phyloP scores from a whole-genome alignment of 2,113 vertebrate genomes.

The Stictonetta naevosa region DNA sequence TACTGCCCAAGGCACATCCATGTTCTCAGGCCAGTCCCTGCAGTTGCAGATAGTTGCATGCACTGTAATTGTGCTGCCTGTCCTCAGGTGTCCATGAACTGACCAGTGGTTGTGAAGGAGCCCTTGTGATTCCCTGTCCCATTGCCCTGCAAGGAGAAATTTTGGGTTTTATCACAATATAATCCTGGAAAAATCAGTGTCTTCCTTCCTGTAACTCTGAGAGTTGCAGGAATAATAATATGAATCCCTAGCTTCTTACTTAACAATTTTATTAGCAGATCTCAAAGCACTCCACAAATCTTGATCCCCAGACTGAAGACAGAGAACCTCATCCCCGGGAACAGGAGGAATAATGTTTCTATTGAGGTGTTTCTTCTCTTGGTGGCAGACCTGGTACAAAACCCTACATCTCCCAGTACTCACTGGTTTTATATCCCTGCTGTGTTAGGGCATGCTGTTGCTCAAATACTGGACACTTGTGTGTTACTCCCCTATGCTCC shows the following conservation, averaged over 20 bases:
- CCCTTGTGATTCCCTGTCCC: neutral
- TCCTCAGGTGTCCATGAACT: neutral
- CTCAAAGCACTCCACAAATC: neutral
- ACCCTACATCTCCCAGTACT: neutral
- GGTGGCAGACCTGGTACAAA: neutral
- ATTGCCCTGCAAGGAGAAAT: fast-evolving
- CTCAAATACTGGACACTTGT: neutral
- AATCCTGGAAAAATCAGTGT: fast-evolving
- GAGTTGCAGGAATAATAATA: neutral
- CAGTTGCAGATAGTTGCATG: neutral
- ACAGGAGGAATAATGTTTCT: neutral
- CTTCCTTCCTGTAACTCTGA: neutral
- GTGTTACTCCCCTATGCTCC: fast-evolving
- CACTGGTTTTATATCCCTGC: neutral
- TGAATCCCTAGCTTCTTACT: neutral
- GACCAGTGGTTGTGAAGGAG: neutral
- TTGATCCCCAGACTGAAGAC: neutral
- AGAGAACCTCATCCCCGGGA: neutral
- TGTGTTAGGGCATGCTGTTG: neutral
- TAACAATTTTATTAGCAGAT: neutral
- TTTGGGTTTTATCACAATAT: neutral
- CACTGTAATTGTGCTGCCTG: neutral
- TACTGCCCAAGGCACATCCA: neutral
- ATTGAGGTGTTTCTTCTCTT: fast-evolving
- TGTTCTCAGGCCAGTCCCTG: neutral